Base-by-base conservation (phyloP, 2,797 vertebrate species). In the Trichosurus vulpecula region DNA sequence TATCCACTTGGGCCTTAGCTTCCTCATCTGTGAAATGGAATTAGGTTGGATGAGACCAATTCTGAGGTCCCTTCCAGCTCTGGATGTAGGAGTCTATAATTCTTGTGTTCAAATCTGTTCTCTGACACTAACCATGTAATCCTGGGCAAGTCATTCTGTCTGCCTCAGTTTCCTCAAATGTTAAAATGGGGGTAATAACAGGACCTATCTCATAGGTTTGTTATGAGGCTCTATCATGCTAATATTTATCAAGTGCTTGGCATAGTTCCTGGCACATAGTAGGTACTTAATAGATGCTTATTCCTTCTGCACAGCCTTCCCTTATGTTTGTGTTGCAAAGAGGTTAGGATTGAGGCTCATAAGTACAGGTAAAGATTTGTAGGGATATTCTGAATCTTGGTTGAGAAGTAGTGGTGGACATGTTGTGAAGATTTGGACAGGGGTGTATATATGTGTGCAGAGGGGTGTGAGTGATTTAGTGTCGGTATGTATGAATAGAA, bases 11-110 rank as follows among this genome's bases (percentile, higher is more conserved):
- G 47, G 27, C 61, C 95, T 95, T 89, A 58, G 41, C 56, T 94
- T 96, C 91, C 61, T 97, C 58, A 81, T 61, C 31, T 52, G 66
- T 56, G 54, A 92, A 92, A 29, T 90, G 54, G 54, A 81, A 91
- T 66, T 31, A 35, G 13, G 41, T 92, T 91, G 0, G 2, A 19
- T 8, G 55, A 87, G 91, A 89, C 54, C 31, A 90, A 66, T 22
- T 51, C 54, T 52, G 29, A 53, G 1, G 35, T 0, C 5, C 22
- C 47, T 92, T 30, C 57, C 10, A 52, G 9, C 31, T 6, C 91
- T 93, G 51, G 57, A 96, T 81, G 55, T 61, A 51, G 3, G 6
- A 41, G 1, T 25, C n/a, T 22, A 16, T n/a, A 8, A 66, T 66
- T 66, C 35, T 58, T 41, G 41, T 27, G 41, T 47, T 87, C 74